Percentiles rank a stretch among this genome's conserved stretches.
Conservation (phyloP, 2,113 vertebrate species). For the Etheostoma cragini region DNA sequence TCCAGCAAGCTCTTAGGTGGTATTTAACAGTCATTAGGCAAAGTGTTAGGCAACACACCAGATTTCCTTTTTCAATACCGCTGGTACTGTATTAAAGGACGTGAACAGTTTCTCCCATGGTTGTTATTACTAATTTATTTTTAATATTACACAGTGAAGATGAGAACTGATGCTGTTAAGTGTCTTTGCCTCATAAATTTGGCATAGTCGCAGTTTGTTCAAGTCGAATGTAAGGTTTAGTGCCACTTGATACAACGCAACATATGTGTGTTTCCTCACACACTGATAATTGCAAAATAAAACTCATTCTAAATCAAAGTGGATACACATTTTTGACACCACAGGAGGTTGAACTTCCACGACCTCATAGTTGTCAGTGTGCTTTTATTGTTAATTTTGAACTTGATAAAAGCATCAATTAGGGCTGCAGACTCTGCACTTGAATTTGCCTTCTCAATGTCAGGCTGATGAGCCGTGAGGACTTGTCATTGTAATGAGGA, state of each 20-base stretch:
- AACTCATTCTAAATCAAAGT: constrained; percentile 6
- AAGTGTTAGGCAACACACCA: constrained; percentile 4
- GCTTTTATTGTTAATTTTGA: constrained; percentile 50
- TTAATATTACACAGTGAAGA: not conserved
- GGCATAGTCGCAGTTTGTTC: not conserved
- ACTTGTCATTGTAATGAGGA: constrained; percentile 83
- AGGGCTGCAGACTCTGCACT: constrained; percentile 54
- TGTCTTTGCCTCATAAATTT: not conserved
- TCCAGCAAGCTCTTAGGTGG: constrained; percentile 13
- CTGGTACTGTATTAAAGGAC: constrained; percentile 3
- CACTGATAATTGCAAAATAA: not conserved
- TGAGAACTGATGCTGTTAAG: not conserved
- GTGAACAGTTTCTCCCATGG: not conserved
- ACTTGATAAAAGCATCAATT: constrained; percentile 62
- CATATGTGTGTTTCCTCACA: not conserved
- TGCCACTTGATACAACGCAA: not conserved
- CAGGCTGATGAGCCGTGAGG: constrained; percentile 82
- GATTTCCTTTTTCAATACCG: constrained; percentile 14
- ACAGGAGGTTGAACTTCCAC: constrained; percentile 1
- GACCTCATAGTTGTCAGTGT: constrained; percentile 4
- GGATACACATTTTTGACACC: not conserved
- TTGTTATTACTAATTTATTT: constrained; percentile 10
- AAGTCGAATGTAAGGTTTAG: not conserved
- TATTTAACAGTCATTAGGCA: constrained; percentile 45
- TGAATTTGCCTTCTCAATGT: constrained; percentile 71